Percentiles rank a stretch among this genome's conserved stretches.
Evolutionary conservation across 2,113 vertebrate species (phyloP).

Genomic region (Neopipo cinnamomea): DNA sequence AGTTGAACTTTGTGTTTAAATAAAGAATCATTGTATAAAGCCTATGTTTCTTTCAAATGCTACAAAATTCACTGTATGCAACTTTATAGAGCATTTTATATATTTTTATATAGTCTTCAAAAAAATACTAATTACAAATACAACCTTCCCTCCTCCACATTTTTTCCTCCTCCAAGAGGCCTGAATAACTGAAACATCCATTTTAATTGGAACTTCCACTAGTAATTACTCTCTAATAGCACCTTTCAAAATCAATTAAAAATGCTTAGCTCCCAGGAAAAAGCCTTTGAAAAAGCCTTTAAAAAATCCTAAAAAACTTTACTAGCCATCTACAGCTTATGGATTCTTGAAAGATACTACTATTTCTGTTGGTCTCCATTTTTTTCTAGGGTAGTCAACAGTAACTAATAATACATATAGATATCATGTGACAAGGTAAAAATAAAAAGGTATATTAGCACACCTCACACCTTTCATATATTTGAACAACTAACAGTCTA

Average conservation of each 20-base stretch:
- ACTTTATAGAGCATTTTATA: neutral
- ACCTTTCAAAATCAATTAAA: conserved; percentile 23
- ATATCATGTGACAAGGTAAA: neutral
- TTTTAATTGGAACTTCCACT: conserved; percentile 36
- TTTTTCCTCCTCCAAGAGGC: neutral
- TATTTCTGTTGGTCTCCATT: neutral
- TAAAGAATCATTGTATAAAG: neutral
- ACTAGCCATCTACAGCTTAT: neutral
- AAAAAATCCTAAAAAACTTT: neutral
- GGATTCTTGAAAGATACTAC: neutral
- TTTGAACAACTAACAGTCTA: neutral
- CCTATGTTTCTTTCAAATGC: neutral
- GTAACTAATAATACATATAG: neutral
- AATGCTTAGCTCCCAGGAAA: neutral
- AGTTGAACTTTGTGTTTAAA: neutral
- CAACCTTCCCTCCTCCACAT: neutral
- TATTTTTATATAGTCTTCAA: neutral
- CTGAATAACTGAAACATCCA: neutral
- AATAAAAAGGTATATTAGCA: neutral
- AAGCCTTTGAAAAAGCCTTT: neutral
- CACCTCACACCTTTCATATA: neutral
- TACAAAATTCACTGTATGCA: neutral
- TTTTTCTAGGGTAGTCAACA: neutral
- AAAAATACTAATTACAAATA: neutral
- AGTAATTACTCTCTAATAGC: conserved; percentile 19